Evolutionary conservation across 2,888 invertebrate species (phyloP), one percentile per base, ranked within the genome.

Genomic region (Stegophylla sp.): DNA sequence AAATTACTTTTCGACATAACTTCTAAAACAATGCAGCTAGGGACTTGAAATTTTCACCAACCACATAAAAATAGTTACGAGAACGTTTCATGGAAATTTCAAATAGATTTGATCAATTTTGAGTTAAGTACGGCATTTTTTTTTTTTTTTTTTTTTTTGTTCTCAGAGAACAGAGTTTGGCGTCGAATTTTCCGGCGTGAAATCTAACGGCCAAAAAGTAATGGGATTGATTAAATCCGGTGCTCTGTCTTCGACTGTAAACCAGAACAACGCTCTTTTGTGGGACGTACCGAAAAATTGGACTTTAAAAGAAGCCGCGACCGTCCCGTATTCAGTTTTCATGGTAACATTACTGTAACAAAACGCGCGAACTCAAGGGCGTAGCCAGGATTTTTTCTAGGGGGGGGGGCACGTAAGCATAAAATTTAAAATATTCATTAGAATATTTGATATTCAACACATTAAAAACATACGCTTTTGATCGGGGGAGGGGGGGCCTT

Each of bases 321-420:
- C 89, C 12, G 88, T 90, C 1, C 89, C 90, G 1, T 87, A 89
- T 5, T 88, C 88, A 10, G 90, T 89, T 83, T 85, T 88, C 28
- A 88, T 89, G 77, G 85, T 85, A 77, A 69, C 23, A 2, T 20
- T n/a, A 3, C 0, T 28, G 1, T 4, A 3, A 26, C 7, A 20
- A 17, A n/a, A n/a, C n/a, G n/a, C n/a, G 15, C 3, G 17, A 66
- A 76, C n/a, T n/a, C n/a, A n/a, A n/a, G n/a, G n/a, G n/a, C n/a
- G n/a, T n/a, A n/a, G n/a, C n/a, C n/a, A n/a, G n/a, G n/a, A n/a
- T n/a, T n/a, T n/a, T n/a, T n/a, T n/a, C n/a, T n/a, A n/a, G n/a
- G n/a, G n/a, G n/a, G n/a, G n/a, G n/a, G n/a, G n/a, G n/a, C n/a
- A n/a, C n/a, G 34, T 34, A 34, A 34, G 7, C n/a, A 13, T n/a